Base-by-base conservation (phyloP, 2,113 vertebrate species). In the Podiceps cristatus region DNA sequence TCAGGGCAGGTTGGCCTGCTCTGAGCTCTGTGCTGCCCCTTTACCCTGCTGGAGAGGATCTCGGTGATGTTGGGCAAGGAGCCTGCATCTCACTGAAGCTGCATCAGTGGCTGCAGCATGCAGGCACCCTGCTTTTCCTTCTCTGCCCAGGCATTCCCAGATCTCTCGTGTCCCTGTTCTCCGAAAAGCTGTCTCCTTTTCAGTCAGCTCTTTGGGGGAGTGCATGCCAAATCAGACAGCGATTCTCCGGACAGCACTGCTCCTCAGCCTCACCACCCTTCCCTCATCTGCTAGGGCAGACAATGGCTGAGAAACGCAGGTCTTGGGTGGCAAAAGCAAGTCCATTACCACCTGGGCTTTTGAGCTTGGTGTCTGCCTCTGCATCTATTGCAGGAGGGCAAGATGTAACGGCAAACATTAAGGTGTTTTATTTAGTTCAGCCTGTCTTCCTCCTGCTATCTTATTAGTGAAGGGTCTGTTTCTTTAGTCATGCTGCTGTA, bases 111-210 rank as follows among this genome's bases (percentile, higher is more conserved):
- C 60, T 79, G 64, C 71, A 86, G 71, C 29, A 9, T 64, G 42
- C 40, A 66, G 55, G 12, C 55, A 67, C 55, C 7, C 47, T 55
- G 37, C 44, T 88, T 87, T 86, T 90, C 45, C 59, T 84, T 59
- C n/a, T 74, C 31, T 6, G 4, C 55, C 47, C 78, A 11, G 28
- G 35, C 37, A 44, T 85, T 22, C 25, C 44, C 7, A 7, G 37
- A 58, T 74, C 42, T 80, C 37, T 66, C 1, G 0, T 18, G n/a
- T 89, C n/a, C 13, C 45, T 42, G 15, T 71, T 95, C 80, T 72
- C 52, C 72, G 83, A 77, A 87, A 80, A 93, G 37, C 82, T 50
- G 42, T 83, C 42, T 92, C 35, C 53, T 78, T 82, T 76, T 69
- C 75, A 45, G 7, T 53, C 75, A 88, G 58, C 50, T 55, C 45